Base-by-base conservation (phyloP, 2,797 vertebrate genomes). In the Tadarida brasiliensis region DNA sequence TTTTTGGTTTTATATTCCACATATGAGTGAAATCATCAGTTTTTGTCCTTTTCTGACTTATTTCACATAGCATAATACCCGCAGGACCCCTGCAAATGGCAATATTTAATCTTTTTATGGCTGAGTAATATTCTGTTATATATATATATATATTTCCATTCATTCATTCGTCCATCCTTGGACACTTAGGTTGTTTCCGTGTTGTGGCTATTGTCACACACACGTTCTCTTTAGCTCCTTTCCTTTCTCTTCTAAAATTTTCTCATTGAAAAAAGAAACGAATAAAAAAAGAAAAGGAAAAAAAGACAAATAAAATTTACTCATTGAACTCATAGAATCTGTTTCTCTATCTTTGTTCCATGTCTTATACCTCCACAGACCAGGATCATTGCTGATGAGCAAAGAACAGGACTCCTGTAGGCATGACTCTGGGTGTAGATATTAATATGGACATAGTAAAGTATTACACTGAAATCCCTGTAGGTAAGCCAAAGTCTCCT, bases 401-500 rank as follows among this genome's bases (percentile, higher is more conserved):
- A 74, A 9, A 56, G 47, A 70, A 47, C 74, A 47, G 73, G 26
- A 68, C 33, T 85, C 61, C 35, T 70, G 0, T 57, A 82, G 90
- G 26, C 56, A 67, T 65, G 73, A 90, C 47, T 87, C 65, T 82
- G 85, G 33, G 15, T 88, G n/a, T 70, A 94, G 73, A 74, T 92
- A 95, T 44, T 93, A 90, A 94, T 94, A 90, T 94, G 70, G 61
- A 73, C 61, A 87, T 7, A 65, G 26, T 57, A 65, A 82, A 92
- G 49, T 80, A 81, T 92, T n/a, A 71, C 59, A 81, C 44, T 95
- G 30, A 91, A 96, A 83, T 86, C 49, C 51, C 51, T 59, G 56
- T 70, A 80, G 33, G 33, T 87, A 77, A 97, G 47, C 51, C 67
- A 74, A 7, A 63, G 71, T 87, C 65, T 82, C 73, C 28, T 94